These are phyloP conservation scores for Tanytarsus gracilentus DNA, from an alignment of 2,888 invertebrate genomes.

Conservation along the genomic window DNA sequence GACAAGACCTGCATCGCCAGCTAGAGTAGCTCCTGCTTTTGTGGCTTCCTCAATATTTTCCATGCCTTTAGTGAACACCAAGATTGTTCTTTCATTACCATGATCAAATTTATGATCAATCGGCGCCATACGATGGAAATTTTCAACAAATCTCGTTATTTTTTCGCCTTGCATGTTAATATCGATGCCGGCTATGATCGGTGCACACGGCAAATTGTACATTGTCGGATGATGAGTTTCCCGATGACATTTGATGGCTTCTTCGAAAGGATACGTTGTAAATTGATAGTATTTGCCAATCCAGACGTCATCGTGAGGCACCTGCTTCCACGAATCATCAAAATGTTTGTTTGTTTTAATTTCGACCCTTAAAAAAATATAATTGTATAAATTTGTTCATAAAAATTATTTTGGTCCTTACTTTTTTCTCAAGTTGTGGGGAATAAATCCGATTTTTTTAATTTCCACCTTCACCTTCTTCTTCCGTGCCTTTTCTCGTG, in stretches of 20 bases:
- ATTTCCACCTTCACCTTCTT: slow-evolving; percentile 68
- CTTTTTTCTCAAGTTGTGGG: slow-evolving; percentile 56
- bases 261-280: slow-evolving; percentile 56
- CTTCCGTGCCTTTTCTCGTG: slow-evolving; percentile 64
- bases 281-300: slow-evolving; percentile 48
- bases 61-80: slow-evolving; percentile 65
- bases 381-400: not conserved
- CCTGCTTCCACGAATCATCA: slow-evolving; percentile 50
- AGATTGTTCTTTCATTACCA: slow-evolving; percentile 56
- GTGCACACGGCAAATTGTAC: slow-evolving; percentile 65
- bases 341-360: slow-evolving; percentile 47
- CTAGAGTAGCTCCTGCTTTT: slow-evolving; percentile 62
- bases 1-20: slow-evolving; percentile 64
- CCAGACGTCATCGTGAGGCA: slow-evolving; percentile 58
- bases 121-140: slow-evolving; percentile 55
- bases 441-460: slow-evolving; percentile 65
- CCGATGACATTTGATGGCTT: slow-evolving; percentile 67
- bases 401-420: slow-evolving; percentile 36
- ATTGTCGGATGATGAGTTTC: slow-evolving; percentile 77
- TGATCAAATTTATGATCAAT: slow-evolving; percentile 63
- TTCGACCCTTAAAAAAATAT: slow-evolving; percentile 38
- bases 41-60: slow-evolving; percentile 48
- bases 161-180: slow-evolving; percentile 59
- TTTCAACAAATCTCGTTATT: slow-evolving; percentile 55
- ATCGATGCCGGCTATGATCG: slow-evolving; percentile 62